Percentiles rank a stretch among this genome's conserved stretches.
These are phyloP conservation scores for Drosophila lowei DNA, from an alignment of 1,140 invertebrate genomes.

Conservation along the genomic window DNA sequence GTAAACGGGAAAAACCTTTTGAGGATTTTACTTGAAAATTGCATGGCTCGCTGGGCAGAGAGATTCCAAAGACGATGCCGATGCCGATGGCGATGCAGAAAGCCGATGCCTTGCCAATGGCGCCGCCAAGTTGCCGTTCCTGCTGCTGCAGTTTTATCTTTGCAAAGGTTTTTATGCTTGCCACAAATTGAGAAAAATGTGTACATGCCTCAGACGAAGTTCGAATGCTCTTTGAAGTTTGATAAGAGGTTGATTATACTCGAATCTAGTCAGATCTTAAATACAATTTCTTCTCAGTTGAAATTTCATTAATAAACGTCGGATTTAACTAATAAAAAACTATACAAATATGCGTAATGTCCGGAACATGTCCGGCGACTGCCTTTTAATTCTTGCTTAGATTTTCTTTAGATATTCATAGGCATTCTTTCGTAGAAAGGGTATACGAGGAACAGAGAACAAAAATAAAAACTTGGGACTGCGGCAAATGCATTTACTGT, in stretches of 20 bases:
- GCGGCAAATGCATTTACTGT: conserved; percentile 47
- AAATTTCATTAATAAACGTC: too few relatives aligned
- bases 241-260: too few relatives aligned
- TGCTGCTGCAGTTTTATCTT: conserved; percentile 75
- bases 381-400: too few relatives aligned
- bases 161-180: conserved; percentile 60
- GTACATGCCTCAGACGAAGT: neutral
- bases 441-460: neutral
- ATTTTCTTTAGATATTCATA: too few relatives aligned
- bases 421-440: neutral
- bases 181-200: conserved; percentile 35
- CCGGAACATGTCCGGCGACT: too few relatives aligned
- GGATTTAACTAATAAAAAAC: too few relatives aligned
- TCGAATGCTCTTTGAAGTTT: conserved; percentile 14
- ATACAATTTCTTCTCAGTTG: too few relatives aligned
- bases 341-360: too few relatives aligned
- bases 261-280: too few relatives aligned
- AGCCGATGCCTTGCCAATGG: conserved; percentile 48
- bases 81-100: conserved; percentile 50
- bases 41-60: conserved; percentile 49
- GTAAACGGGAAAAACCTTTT: conserved; percentile 45
- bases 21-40: conserved; percentile 61
- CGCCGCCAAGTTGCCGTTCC: conserved; percentile 65
- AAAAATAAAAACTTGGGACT: neutral
- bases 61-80: conserved; percentile 47